Conservation (phyloP, 2,888 invertebrate genomes). For the Drosophila kuntzei region DNA sequence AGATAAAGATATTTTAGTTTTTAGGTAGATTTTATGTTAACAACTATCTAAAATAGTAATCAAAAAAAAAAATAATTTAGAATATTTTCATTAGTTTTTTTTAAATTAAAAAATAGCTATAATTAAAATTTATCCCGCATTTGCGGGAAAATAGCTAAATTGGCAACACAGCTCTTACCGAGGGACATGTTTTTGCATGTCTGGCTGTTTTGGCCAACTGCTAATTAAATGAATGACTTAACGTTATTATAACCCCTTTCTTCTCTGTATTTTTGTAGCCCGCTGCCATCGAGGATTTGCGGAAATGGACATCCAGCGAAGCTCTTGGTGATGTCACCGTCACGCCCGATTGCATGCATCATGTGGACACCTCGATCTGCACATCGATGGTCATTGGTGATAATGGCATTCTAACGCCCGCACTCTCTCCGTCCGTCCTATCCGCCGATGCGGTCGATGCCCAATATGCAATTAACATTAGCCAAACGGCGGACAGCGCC, state of each 20-base stretch:
- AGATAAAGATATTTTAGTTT: too few relatives aligned
- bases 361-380: slow-evolving; percentile 87
- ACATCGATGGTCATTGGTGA: slow-evolving; percentile 84
- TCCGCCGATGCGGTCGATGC: slow-evolving; percentile 85
- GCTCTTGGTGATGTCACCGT: slow-evolving; percentile 92
- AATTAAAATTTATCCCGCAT: too few relatives aligned
- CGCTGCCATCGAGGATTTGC: slow-evolving; percentile 91
- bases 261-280: slow-evolving; percentile 87
- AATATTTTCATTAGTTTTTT: too few relatives aligned
- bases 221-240: slow-evolving; percentile 58
- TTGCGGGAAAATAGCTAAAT: too few relatives aligned
- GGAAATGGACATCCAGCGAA: slow-evolving; percentile 92
- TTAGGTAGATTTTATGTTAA: too few relatives aligned
- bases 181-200: slow-evolving; percentile 69
- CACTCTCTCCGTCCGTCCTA: slow-evolving; percentile 85
- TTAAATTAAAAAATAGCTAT: too few relatives aligned
- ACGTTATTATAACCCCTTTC: slow-evolving; percentile 10
- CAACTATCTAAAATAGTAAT: too few relatives aligned
- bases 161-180: too few relatives aligned
- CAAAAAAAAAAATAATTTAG: too few relatives aligned
- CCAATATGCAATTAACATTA: slow-evolving; percentile 82
- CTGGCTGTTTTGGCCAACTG: slow-evolving; percentile 48
- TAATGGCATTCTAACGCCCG: slow-evolving; percentile 84
- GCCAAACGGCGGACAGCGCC: slow-evolving; percentile 78
- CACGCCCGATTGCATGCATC: slow-evolving; percentile 91